Evolutionary conservation across 2,113 vertebrate genomes (phyloP).

Genomic region (Scomber colias): DNA sequence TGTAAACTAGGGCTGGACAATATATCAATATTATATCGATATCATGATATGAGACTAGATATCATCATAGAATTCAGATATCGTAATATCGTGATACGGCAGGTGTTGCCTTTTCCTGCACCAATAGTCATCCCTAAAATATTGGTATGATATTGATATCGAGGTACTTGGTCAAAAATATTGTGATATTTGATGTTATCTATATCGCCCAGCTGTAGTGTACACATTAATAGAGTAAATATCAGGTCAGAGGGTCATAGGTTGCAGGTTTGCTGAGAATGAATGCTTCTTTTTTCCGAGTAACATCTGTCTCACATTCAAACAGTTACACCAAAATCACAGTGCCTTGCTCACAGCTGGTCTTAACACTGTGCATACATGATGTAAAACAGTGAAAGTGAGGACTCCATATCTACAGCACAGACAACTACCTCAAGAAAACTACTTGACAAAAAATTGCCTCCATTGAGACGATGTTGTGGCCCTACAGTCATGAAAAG

Average conservation of each 20-base stretch:
- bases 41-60: too few relatives aligned
- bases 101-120: too few relatives aligned
- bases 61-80: too few relatives aligned
- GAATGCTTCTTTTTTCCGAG: not conserved
- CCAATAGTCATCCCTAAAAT: too few relatives aligned
- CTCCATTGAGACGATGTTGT: conserved; percentile 91
- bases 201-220: too few relatives aligned
- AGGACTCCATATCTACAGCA: conserved; percentile 92
- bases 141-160: too few relatives aligned
- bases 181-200: too few relatives aligned
- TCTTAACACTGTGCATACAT: conserved; percentile 72
- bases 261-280: not conserved
- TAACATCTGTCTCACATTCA: not conserved
- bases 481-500: conserved; percentile 98
- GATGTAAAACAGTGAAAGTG: conserved; percentile 94
- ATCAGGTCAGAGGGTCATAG: conserved; percentile 1
- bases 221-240: conserved; percentile 1
- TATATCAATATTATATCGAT: too few relatives aligned
- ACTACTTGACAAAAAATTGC: conserved; percentile 92
- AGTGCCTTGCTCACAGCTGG: conserved; percentile 6
- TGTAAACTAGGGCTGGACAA: not conserved
- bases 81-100: too few relatives aligned
- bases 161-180: too few relatives aligned
- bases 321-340: not conserved
- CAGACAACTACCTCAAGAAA: conserved; percentile 94